Conservation (phyloP, 2,113 vertebrate species). For the Solenodon paradoxus region DNA sequence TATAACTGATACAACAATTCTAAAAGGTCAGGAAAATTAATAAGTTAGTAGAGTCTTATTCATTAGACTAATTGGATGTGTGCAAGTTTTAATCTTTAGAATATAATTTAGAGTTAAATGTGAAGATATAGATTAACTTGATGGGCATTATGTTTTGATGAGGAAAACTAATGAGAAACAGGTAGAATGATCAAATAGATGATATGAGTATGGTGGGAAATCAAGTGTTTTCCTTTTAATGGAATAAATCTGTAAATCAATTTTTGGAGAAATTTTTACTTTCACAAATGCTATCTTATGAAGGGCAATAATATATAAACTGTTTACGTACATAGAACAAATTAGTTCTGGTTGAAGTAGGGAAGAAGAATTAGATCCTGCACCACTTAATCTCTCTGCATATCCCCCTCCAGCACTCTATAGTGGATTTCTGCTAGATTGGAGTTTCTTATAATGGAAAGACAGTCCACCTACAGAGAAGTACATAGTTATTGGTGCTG, state of each 20-base stretch:
- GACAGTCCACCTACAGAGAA: background rate
- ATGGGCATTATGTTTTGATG: background rate
- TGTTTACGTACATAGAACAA: background rate
- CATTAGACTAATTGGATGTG: background rate
- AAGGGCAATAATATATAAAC: background rate
- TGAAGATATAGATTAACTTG: background rate
- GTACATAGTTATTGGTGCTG: background rate
- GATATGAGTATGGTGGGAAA: background rate
- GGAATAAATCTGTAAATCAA: accelerated
- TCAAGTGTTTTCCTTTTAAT: background rate
- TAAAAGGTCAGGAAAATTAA: background rate
- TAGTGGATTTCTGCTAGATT: background rate
- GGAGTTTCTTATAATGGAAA: background rate
- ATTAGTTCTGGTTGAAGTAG: background rate
- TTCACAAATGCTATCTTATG: background rate
- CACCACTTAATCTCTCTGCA: background rate
- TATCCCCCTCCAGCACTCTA: background rate
- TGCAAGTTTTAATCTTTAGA: background rate
- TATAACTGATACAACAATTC: background rate
- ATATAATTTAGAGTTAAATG: background rate
- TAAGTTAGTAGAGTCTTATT: background rate
- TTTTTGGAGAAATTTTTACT: background rate
- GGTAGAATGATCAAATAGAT: background rate
- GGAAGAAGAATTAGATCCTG: background rate
- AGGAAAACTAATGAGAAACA: background rate